Percentiles rank a stretch among this genome's conserved stretches.
These are phyloP conservation scores for Nebria brevicollis DNA, from an alignment of 2,888 invertebrate genomes.

Conservation along the genomic window DNA sequence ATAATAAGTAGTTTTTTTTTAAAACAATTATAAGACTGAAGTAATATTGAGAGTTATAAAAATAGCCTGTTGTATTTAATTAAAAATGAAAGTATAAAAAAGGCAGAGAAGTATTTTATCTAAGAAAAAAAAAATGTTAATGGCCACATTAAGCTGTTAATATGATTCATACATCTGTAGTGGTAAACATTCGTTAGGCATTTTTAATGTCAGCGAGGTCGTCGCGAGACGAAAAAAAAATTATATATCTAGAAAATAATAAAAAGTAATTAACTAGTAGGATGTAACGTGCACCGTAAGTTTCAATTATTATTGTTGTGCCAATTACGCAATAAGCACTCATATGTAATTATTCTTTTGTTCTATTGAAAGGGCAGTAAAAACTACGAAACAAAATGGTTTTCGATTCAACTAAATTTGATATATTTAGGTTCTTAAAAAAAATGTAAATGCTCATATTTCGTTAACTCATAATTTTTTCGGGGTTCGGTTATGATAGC, in stretches of 20 bases:
- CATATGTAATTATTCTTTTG: no score
- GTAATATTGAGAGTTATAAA: not conserved
- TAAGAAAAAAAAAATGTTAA: slow-evolving; percentile 33
- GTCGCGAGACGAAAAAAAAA: not conserved
- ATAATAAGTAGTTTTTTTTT: not conserved
- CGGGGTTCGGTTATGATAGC: slow-evolving; percentile 1
- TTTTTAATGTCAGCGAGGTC: slow-evolving; percentile 35
- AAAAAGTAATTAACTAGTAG: slow-evolving; percentile 35
- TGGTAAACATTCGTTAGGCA: slow-evolving; percentile 38
- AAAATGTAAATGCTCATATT: no score
- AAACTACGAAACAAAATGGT: no score
- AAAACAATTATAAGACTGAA: not conserved
- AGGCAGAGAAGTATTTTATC: not conserved
- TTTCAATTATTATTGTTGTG: no score
- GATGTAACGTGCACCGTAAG: no score
- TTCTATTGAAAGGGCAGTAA: no score
- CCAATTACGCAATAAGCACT: no score
- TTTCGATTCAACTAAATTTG: no score
- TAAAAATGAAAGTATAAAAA: not conserved
- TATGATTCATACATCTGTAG: slow-evolving; percentile 44
- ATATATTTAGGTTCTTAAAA: no score
- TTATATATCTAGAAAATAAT: slow-evolving; percentile 16
- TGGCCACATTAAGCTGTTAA: slow-evolving; percentile 40
- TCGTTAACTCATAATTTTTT: not conserved
- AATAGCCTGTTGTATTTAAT: not conserved